A percentile compares a stretch with the other conserved stretches of the same genome.
These are phyloP conservation scores for Leptonema lineaticorne DNA, from an alignment of 1,140 invertebrate species.

Conservation along the genomic window DNA sequence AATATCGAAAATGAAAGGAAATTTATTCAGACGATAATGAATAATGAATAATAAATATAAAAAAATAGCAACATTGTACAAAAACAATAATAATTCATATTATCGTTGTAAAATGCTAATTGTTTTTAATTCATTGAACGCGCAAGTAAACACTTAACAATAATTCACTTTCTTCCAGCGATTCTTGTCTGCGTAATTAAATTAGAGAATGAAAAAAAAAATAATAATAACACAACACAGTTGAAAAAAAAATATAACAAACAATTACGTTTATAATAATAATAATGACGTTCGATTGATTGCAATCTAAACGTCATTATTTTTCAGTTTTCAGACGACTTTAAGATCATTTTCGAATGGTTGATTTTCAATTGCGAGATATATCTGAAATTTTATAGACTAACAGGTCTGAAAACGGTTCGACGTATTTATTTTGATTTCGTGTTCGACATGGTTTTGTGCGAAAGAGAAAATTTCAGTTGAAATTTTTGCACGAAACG, in stretches of 20 bases:
- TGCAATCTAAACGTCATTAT: too few relatives aligned
- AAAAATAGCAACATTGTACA: background rate
- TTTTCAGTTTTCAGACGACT: too few relatives aligned
- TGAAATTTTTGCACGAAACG: background rate
- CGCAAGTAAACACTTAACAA: background rate
- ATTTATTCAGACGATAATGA: background rate
- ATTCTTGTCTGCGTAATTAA: background rate
- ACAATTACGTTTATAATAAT: too few relatives aligned
- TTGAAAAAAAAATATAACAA: too few relatives aligned
- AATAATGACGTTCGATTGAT: too few relatives aligned
- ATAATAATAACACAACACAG: too few relatives aligned
- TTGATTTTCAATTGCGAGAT: too few relatives aligned
- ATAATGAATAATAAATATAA: background rate
- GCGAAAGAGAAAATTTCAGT: background rate
- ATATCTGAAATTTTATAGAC: background rate
- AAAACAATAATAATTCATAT: background rate
- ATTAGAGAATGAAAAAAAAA: background rate
- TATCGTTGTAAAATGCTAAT: slow-evolving; percentile 4
- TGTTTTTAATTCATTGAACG: slow-evolving; percentile 20
- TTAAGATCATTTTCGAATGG: too few relatives aligned
- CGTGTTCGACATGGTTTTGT: background rate
- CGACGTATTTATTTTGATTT: background rate
- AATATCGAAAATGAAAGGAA: too few relatives aligned
- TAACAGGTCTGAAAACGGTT: background rate
- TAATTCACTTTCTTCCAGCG: slow-evolving; percentile 7